Conservation (phyloP, 2,888 invertebrate genomes). For the Hypercompe scribonia region DNA sequence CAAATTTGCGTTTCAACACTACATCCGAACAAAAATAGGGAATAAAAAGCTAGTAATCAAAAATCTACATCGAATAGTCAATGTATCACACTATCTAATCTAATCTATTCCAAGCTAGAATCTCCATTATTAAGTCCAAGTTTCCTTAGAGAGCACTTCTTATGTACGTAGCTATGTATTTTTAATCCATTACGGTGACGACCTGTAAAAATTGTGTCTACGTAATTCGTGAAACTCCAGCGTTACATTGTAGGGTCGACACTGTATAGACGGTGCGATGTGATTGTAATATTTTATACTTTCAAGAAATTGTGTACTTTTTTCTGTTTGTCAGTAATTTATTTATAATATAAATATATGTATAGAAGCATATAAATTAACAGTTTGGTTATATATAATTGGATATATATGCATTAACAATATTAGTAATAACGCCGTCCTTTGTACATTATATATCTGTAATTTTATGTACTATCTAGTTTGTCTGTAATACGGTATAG, state of each 20-base stretch:
- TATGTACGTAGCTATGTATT: conserved; percentile 13
- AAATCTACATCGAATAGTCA: background rate
- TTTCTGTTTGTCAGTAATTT: too few relatives aligned
- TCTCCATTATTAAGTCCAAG: conserved; percentile 12
- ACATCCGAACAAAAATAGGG: too few relatives aligned
- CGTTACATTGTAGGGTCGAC: conserved; percentile 19
- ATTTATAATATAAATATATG: too few relatives aligned
- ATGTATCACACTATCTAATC: conserved; percentile 3
- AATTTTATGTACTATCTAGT: too few relatives aligned
- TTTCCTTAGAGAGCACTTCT: conserved; percentile 4
- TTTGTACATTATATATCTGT: too few relatives aligned
- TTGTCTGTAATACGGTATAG: too few relatives aligned
- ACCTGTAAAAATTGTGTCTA: conserved; percentile 38
- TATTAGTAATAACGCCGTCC: too few relatives aligned
- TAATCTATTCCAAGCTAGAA: conserved; percentile 13
- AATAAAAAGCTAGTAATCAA: background rate
- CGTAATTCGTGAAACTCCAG: conserved; percentile 38
- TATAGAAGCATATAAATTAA: too few relatives aligned
- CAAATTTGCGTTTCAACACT: too few relatives aligned
- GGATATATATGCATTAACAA: too few relatives aligned
- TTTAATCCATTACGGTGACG: conserved; percentile 38
- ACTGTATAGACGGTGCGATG: background rate
- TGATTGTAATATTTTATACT: too few relatives aligned
- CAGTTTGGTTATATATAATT: too few relatives aligned
- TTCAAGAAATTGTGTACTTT: background rate